A percentile compares a stretch with the other conserved stretches of the same genome.
Conservation (phyloP, 2,888 invertebrate species). For the Lithosia quadra region DNA sequence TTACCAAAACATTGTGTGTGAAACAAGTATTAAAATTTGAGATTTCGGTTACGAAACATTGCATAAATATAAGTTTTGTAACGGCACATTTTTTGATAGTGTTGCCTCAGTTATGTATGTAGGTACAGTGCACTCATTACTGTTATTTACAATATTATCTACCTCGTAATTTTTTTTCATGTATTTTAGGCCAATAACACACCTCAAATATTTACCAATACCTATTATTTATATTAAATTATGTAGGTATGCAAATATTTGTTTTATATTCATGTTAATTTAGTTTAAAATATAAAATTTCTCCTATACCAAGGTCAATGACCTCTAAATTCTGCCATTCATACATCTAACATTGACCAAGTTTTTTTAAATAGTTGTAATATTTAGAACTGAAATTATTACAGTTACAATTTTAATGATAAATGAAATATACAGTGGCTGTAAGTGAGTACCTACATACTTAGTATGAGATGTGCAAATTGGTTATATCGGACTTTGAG, state of each 20-base stretch:
- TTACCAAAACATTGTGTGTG: slow-evolving; percentile 16
- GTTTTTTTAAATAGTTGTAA: slow-evolving; percentile 2
- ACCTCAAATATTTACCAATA: background rate
- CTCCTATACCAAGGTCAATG: slow-evolving; percentile 37
- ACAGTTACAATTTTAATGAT: background rate
- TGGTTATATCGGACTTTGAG: no score
- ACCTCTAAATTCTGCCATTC: slow-evolving; percentile 29
- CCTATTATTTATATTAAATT: background rate
- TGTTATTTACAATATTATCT: slow-evolving; percentile 5
- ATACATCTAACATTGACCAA: background rate
- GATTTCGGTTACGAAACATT: slow-evolving; percentile 27
- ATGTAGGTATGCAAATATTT: slow-evolving; percentile 1
- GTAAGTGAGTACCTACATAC: no score
- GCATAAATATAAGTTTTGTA: background rate
- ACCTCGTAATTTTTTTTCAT: background rate
- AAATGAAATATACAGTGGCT: background rate
- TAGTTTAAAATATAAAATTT: slow-evolving; percentile 5
- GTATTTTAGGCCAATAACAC: background rate
- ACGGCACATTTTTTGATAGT: slow-evolving; percentile 6
- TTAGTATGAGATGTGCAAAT: background rate
- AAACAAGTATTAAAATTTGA: background rate
- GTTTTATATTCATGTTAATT: background rate
- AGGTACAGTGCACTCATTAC: background rate
- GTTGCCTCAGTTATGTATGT: background rate
- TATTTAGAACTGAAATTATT: background rate